Conservation (phyloP, 2,797 vertebrate species). For the Pangasius larnaudii region DNA sequence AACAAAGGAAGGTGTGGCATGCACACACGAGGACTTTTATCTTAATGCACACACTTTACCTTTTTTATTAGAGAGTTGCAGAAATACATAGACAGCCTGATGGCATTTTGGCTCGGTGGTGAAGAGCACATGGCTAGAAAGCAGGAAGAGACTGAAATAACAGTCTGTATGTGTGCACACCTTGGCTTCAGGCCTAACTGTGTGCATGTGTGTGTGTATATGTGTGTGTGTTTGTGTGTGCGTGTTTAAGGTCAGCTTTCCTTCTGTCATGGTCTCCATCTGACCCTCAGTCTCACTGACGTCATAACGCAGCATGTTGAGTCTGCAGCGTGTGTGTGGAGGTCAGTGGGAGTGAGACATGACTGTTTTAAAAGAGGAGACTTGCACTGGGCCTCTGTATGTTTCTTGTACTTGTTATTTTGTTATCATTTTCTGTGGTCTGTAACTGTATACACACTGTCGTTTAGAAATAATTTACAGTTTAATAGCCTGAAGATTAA, state of each 20-base stretch:
- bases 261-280: slow-evolving; percentile 45
- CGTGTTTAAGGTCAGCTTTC: slow-evolving; percentile 45
- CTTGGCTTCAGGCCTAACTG: slow-evolving; percentile 15
- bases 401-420: slow-evolving; percentile 25
- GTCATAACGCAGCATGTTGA: slow-evolving; percentile 60
- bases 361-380: neutral
- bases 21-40: slow-evolving; percentile 16
- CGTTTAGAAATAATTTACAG: slow-evolving; percentile 14
- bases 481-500: slow-evolving; percentile 20
- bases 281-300: slow-evolving; percentile 37
- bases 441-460: neutral
- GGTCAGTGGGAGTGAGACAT: slow-evolving; percentile 40
- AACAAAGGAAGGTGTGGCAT: slow-evolving; percentile 21
- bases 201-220: slow-evolving; percentile 39
- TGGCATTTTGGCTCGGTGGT: slow-evolving; percentile 9
- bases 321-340: slow-evolving; percentile 52
- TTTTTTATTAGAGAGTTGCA: neutral
- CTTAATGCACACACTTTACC: neutral
- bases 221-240: slow-evolving; percentile 25
- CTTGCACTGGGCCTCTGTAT: neutral
- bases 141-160: slow-evolving; percentile 50
- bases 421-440: neutral
- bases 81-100: neutral
- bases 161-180: slow-evolving; percentile 32
- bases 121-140: slow-evolving; percentile 27